phyloP scores from a whole-genome alignment of 2,113 vertebrate species.

The Megaptera novaeangliae region DNA sequence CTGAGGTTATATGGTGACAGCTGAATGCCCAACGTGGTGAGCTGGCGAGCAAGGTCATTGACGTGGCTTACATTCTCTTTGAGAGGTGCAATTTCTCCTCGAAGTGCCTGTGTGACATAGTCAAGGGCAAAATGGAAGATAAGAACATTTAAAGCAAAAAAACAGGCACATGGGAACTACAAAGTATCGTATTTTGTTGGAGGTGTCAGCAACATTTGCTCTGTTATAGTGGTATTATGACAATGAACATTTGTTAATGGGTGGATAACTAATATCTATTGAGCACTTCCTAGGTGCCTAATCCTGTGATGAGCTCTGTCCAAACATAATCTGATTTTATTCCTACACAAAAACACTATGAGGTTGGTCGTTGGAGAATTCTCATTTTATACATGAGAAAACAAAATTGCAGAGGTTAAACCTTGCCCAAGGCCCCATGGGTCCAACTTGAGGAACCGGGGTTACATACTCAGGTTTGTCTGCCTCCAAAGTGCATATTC shows the following conservation, averaged over 20 bases:
- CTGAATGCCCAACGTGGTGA: constrained; percentile 86
- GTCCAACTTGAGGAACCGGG: not conserved
- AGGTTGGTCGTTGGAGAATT: not conserved
- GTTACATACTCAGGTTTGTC: not conserved
- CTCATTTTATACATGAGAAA: constrained; percentile 25
- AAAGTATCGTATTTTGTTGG: not conserved
- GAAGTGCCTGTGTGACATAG: constrained; percentile 85
- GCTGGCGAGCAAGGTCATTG: constrained; percentile 90
- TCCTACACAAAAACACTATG: not conserved
- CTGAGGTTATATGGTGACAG: constrained; percentile 91
- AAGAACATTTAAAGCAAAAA: not conserved
- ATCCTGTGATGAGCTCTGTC: not conserved
- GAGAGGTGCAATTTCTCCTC: constrained; percentile 90
- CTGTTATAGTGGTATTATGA: not conserved
- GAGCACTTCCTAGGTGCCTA: not conserved
- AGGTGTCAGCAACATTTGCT: not conserved
- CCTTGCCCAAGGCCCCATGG: not conserved
- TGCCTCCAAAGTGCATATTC: not conserved
- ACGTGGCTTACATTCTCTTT: constrained; percentile 91
- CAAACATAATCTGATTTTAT: not conserved
- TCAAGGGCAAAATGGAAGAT: constrained; percentile 32
- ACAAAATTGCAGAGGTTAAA: not conserved
- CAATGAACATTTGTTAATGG: not conserved
- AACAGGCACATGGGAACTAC: not conserved
- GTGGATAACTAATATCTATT: not conserved